These are phyloP conservation scores for Mormyrops attenuatus DNA, from an alignment of 2,797 vertebrate species.

Conservation along the genomic window DNA sequence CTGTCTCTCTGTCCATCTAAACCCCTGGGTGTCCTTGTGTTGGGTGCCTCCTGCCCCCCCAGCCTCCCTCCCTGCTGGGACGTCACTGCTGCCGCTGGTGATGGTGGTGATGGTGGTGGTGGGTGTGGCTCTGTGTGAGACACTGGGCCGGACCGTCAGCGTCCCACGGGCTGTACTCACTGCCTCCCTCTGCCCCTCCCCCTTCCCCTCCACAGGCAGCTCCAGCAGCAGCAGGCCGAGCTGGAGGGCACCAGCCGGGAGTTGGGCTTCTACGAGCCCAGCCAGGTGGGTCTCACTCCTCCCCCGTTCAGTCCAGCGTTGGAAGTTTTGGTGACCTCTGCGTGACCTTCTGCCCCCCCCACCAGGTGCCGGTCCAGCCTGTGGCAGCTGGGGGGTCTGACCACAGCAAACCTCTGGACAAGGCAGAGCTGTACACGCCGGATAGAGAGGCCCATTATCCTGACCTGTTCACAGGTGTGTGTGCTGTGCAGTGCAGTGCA, in stretches of 20 bases:
- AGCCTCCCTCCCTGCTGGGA: background rate
- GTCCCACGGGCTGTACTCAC: slow-evolving; percentile 21
- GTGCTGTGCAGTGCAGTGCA: background rate
- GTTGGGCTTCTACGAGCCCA: slow-evolving; percentile 56
- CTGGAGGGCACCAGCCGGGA: slow-evolving; percentile 77
- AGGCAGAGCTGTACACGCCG: slow-evolving; percentile 68
- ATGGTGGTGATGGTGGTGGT: slow-evolving; percentile 53
- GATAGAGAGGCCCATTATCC: slow-evolving; percentile 63
- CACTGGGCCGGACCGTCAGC: slow-evolving; percentile 18
- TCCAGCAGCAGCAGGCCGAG: slow-evolving; percentile 74
- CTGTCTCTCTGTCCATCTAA: background rate
- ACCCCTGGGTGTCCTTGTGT: slow-evolving; percentile 16
- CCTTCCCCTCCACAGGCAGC: slow-evolving; percentile 60
- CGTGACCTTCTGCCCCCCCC: background rate
- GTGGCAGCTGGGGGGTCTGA: slow-evolving; percentile 64
- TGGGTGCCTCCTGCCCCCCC: background rate
- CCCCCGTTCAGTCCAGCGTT: background rate
- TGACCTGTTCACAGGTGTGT: slow-evolving; percentile 56
- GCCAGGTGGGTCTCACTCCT: slow-evolving; percentile 51
- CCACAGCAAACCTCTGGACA: slow-evolving; percentile 75
- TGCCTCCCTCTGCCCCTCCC: slow-evolving; percentile 10
- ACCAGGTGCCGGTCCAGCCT: slow-evolving; percentile 71
- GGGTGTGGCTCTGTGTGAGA: slow-evolving; percentile 36
- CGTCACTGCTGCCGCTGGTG: slow-evolving; percentile 27
- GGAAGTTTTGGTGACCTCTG: background rate